Evolutionary conservation across 2,797 vertebrate species (phyloP).

Genomic region (Podarcis lilfordi): DNA sequence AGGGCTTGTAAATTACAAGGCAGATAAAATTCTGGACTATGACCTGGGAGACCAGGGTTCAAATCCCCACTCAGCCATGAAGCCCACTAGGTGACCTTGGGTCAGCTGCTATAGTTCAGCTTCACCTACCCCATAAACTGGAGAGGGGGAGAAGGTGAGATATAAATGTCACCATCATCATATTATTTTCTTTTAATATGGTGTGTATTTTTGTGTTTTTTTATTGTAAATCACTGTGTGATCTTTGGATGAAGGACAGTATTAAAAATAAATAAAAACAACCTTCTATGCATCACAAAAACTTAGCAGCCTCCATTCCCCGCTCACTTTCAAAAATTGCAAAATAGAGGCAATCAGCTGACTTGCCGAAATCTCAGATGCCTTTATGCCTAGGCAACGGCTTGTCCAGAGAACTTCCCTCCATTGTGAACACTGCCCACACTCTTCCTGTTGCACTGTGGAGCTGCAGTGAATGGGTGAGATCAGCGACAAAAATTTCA

Average conservation of each 20-base stretch:
- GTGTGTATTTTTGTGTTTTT: too few species aligned
- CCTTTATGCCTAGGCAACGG: background rate
- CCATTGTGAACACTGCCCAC: background rate
- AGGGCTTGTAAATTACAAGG: background rate
- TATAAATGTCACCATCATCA: too few species aligned
- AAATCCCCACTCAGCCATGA: too few species aligned
- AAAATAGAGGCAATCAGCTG: too few species aligned
- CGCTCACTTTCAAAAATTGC: too few species aligned
- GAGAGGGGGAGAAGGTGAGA: too few species aligned
- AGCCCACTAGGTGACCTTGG: too few species aligned
- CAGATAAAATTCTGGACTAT: background rate
- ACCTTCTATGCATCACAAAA: background rate
- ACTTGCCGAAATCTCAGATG: background rate
- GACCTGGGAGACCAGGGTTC: background rate
- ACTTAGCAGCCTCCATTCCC: background rate
- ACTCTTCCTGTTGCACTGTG: background rate
- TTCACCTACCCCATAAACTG: too few species aligned
- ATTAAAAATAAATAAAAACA: too few species aligned
- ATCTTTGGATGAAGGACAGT: too few species aligned
- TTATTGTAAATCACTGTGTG: too few species aligned
- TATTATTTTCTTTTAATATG: too few species aligned
- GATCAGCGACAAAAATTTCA: background rate
- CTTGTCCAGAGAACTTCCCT: background rate
- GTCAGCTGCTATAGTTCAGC: background rate
- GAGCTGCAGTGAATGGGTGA: background rate